Evolutionary conservation across 2,888 invertebrate species (phyloP).

Genomic region (Melanchra persicariae): DNA sequence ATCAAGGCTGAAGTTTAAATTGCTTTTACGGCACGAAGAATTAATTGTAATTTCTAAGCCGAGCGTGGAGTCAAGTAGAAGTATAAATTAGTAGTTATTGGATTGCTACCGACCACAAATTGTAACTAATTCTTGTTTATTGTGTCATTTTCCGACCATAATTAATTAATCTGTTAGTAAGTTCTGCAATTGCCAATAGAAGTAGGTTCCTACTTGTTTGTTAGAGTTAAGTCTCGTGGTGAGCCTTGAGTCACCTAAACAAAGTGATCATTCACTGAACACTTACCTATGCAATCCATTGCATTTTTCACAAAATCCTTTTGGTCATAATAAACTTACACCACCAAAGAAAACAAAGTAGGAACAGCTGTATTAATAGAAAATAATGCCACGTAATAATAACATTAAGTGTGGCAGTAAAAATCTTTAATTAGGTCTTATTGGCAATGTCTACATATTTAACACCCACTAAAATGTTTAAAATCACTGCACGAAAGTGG

Average conservation of each 20-base stretch:
- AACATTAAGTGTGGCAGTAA: background rate
- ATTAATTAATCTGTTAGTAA: background rate
- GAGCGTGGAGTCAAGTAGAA: background rate
- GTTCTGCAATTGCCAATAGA: background rate
- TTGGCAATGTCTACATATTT: too few relatives aligned
- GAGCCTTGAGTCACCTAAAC: too few relatives aligned
- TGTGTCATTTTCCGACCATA: background rate
- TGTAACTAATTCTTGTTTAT: constrained; percentile 7
- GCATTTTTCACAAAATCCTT: too few relatives aligned
- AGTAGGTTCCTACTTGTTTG: background rate
- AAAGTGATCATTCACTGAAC: too few relatives aligned
- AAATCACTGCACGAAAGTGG: background rate
- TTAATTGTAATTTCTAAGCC: constrained; percentile 31
- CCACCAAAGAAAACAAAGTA: background rate
- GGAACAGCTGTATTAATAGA: background rate
- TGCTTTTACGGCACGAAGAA: constrained; percentile 39
- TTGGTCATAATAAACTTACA: background rate
- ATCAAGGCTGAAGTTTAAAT: constrained; percentile 54
- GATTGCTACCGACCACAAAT: constrained; percentile 16
- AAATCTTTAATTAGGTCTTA: too few relatives aligned
- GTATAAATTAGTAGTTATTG: constrained; percentile 30
- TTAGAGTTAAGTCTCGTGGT: too few relatives aligned
- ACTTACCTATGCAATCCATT: too few relatives aligned
- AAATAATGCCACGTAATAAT: background rate
- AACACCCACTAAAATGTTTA: background rate